phyloP scores from a whole-genome alignment of 1,140 invertebrate genomes.

The Bombus ignitus region DNA sequence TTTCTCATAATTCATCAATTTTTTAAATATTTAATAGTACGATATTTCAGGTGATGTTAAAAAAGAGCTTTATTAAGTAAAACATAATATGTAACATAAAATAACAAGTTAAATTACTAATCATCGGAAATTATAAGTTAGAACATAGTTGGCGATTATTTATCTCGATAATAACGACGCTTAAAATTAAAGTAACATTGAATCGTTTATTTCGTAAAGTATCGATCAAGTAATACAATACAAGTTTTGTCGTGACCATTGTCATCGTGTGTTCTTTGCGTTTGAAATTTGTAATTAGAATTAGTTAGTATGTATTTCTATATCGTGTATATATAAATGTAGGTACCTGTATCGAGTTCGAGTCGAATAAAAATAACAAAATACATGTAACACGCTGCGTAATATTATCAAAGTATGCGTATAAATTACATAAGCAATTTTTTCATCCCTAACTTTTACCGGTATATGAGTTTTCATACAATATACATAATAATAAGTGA shows the following conservation, averaged over 20 bases:
- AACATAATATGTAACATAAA: neutral
- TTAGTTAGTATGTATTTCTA: constrained; percentile 42
- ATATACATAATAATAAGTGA: neutral
- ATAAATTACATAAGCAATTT: constrained; percentile 44
- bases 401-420: constrained; percentile 25
- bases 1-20: neutral
- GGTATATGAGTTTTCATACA: neutral
- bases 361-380: constrained; percentile 58
- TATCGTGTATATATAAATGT: constrained; percentile 56
- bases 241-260: constrained; percentile 29
- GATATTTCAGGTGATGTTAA: neutral
- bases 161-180: neutral
- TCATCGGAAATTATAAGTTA: neutral
- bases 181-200: constrained; percentile 3
- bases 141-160: neutral
- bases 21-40: neutral
- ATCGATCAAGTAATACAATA: constrained; percentile 22
- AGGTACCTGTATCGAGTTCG: constrained; percentile 46
- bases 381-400: constrained; percentile 39
- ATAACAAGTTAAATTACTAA: neutral
- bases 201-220: constrained; percentile 56
- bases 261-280: constrained; percentile 22
- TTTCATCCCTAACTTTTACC: neutral
- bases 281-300: constrained; percentile 44
- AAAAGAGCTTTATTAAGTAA: neutral